These are phyloP conservation scores for Ia io DNA, from an alignment of 2,113 vertebrate species.

Conservation along the genomic window DNA sequence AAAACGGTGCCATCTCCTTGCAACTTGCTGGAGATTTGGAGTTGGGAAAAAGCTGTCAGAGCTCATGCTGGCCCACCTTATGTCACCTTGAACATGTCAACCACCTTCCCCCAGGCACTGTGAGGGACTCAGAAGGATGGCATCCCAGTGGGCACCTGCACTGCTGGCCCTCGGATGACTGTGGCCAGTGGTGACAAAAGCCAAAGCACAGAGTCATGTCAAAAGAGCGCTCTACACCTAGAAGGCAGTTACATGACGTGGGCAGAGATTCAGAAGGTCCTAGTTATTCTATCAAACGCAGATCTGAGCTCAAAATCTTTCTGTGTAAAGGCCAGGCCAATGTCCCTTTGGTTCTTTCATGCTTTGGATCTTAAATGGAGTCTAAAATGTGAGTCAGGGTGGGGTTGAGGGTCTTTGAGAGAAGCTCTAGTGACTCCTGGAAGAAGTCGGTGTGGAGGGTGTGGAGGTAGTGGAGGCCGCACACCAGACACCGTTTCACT, in stretches of 20 bases:
- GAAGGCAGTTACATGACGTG: rapidly evolving
- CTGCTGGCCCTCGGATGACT: not conserved
- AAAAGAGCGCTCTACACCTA: rapidly evolving
- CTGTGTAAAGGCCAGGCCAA: rapidly evolving
- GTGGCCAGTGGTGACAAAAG: rapidly evolving
- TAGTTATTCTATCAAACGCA: not conserved
- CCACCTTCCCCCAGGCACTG: not conserved
- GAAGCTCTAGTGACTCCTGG: rapidly evolving
- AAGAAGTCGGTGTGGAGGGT: rapidly evolving
- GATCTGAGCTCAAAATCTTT: not conserved
- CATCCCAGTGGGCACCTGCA: not conserved
- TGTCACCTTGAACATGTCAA: not conserved
- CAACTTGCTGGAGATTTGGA: not conserved
- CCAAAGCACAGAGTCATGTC: too few species aligned
- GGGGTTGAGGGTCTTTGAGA: rapidly evolving
- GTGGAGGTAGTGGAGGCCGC: too few species aligned
- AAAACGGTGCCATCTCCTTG: not conserved
- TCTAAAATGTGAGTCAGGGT: rapidly evolving
- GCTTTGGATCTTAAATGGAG: not conserved
- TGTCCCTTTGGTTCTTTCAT: rapidly evolving
- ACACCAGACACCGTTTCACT: rapidly evolving
- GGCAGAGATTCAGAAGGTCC: not conserved
- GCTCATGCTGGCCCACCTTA: not conserved
- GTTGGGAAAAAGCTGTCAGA: not conserved
- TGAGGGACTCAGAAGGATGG: not conserved